phyloP scores from a whole-genome alignment of 2,888 invertebrate genomes.

The Caenorhabditis auriculariae region DNA sequence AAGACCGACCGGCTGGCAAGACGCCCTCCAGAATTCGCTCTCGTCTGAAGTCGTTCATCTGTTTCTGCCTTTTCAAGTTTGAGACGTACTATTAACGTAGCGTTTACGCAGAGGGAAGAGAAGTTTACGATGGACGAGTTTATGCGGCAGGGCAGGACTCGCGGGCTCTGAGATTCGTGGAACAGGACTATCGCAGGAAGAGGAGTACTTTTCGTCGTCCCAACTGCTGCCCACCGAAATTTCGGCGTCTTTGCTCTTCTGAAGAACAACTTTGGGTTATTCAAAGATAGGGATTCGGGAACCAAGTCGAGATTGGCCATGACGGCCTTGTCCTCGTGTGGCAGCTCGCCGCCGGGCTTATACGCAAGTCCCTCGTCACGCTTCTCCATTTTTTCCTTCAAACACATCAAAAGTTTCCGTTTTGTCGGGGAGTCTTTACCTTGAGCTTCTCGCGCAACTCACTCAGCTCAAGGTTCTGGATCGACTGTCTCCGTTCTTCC shows the following conservation, averaged over 20 bases:
- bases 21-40: slow-evolving; percentile 61
- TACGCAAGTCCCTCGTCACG: slow-evolving; percentile 34
- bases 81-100: slow-evolving; percentile 33
- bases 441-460: slow-evolving; percentile 39
- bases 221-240: slow-evolving; percentile 37
- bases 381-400: slow-evolving; percentile 26
- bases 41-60: slow-evolving; percentile 17
- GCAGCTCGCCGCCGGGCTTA: slow-evolving; percentile 33
- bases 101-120: slow-evolving; percentile 57
- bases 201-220: slow-evolving; percentile 38
- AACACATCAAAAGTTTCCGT: background rate
- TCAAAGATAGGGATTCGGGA: too few relatives aligned
- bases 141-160: slow-evolving; percentile 58
- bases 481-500: slow-evolving; percentile 43
- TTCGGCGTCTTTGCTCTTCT: slow-evolving; percentile 31
- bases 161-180: slow-evolving; percentile 61
- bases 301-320: slow-evolving; percentile 39
- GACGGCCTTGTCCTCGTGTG: slow-evolving; percentile 50
- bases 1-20: slow-evolving; percentile 43
- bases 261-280: background rate
- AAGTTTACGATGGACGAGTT: slow-evolving; percentile 52
- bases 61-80: background rate
- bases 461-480: slow-evolving; percentile 43
- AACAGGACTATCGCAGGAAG: slow-evolving; percentile 54
- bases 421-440: background rate